These are phyloP conservation scores for Austrofundulus limnaeus DNA, from an alignment of 2,113 vertebrate genomes.

Conservation along the genomic window DNA sequence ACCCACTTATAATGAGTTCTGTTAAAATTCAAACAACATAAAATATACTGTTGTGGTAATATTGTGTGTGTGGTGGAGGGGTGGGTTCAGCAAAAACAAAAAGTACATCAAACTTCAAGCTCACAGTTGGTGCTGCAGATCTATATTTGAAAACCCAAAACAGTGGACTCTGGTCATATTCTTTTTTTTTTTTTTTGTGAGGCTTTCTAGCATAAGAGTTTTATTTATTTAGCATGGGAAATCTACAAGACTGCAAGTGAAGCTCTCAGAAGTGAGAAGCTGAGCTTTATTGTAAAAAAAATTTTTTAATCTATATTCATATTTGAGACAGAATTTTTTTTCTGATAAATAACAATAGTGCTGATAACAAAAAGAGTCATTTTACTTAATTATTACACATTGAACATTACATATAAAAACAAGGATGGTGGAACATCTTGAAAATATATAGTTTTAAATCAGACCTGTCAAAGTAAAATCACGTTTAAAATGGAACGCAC, in stretches of 20 bases:
- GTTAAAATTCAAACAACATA: no score
- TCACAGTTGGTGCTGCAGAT: background rate
- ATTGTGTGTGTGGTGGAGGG: no score
- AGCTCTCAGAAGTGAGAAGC: background rate
- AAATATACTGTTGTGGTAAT: no score
- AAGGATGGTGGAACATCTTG: background rate
- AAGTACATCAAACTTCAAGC: background rate
- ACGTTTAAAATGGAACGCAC: background rate
- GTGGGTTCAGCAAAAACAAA: no score
- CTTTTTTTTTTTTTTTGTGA: background rate
- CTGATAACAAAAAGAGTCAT: background rate
- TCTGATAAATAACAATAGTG: background rate
- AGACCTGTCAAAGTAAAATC: background rate
- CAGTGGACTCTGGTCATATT: background rate
- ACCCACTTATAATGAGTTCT: no score
- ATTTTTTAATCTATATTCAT: no score
- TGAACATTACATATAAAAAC: no score
- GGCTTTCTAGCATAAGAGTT: conserved; percentile 1
- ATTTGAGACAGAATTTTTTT: background rate
- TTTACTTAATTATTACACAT: no score
- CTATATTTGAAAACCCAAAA: background rate
- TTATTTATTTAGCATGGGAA: background rate
- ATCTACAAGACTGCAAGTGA: background rate
- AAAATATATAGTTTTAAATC: background rate
- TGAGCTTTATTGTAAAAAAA: background rate